Base-by-base conservation (phyloP, 2,888 invertebrate species). In the Artemia sp. region DNA sequence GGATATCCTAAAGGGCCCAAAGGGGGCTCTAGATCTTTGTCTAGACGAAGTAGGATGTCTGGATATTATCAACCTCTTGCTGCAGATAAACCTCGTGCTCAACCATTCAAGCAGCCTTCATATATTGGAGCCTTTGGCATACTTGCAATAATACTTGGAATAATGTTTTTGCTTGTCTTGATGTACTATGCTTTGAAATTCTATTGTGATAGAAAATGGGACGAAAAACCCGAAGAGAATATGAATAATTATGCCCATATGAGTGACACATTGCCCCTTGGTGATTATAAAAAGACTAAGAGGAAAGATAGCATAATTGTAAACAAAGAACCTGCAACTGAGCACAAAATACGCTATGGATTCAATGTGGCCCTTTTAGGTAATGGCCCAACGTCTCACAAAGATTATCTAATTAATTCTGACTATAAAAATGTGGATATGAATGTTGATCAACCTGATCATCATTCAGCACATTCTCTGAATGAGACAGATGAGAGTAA, bases 81-180 rank as follows among this genome's bases (percentile, higher is more conserved):
- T 11, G 19, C 38, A 68, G 14, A 51, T 68, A 24, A 51, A 52
- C 68, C 51, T 52, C 38, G 11, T 51, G 68, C 68, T 68, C n/a
- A 19, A 4, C 38, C 51, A n/a, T 12, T 19, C 11, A 51, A 52
- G 38, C 19, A 51, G 11, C 51, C 14, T n/a, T n/a, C 52, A 38
- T 51, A 52, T 52, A 14, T 68, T 9, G 24, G 12, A 0, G 86
- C 86, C 0, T 86, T 85, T 83, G 85, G 85, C 24, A 83, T 86
- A 51, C 82, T 85, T 12, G 77, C 80, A n/a, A 74, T 84, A 11
- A 77, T 83, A 70, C 75, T 84, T 12, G 78, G 79, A 1, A 72
- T 82, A n/a, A 81, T 84, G 64, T 74, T 83, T 51, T 12, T 51
- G n/a, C 12, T 68, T 52, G 51, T 52, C 9, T 19, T 68, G n/a